These are phyloP conservation scores for Xiphorhynchus erythropygius DNA, from an alignment of 2,797 vertebrate species.

Conservation along the genomic window DNA sequence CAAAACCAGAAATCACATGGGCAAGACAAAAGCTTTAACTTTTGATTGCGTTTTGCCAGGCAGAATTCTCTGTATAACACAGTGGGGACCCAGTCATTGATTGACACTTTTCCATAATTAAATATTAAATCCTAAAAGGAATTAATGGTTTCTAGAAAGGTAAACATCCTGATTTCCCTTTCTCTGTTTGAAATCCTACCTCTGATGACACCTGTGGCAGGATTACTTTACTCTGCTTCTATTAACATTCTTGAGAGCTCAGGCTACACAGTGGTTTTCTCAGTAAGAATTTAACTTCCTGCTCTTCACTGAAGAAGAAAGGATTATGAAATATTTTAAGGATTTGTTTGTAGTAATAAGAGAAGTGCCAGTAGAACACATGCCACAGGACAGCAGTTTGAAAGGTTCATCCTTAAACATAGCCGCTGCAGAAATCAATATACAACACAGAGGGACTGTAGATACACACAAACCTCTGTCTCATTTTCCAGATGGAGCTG, in stretches of 20 bases:
- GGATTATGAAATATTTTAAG: background rate
- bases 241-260: background rate
- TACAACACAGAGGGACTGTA: background rate
- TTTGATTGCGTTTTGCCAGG: background rate
- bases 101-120: background rate
- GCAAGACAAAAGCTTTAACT: background rate
- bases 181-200: background rate
- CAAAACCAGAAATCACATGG: slow-evolving; percentile 19
- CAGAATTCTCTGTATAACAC: background rate
- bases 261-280: background rate
- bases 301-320: background rate
- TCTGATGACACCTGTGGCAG: background rate
- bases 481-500: background rate
- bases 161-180: background rate
- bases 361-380: background rate
- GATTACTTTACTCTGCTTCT: background rate
- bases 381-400: background rate
- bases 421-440: background rate
- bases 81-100: rapidly evolving
- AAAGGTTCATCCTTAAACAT: background rate
- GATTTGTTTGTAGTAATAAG: background rate
- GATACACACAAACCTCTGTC: background rate
- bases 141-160: background rate
- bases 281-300: background rate
- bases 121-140: background rate